These are phyloP conservation scores for Echiichthys vipera DNA, from an alignment of 2,797 vertebrate genomes.

Conservation along the genomic window DNA sequence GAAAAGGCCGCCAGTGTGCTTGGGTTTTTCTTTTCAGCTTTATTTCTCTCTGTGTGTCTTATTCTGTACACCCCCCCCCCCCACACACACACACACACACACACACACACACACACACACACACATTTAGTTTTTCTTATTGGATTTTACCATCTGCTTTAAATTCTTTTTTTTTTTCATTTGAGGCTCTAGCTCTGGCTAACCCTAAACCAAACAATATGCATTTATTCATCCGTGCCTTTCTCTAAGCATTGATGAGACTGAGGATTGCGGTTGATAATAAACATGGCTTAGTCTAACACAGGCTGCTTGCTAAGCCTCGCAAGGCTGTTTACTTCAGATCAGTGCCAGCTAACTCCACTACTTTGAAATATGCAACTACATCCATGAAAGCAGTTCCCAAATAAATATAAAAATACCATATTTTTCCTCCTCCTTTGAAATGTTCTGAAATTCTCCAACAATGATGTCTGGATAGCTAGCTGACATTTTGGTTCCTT, in stretches of 20 bases:
- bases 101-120: no score
- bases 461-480: conserved; percentile 38
- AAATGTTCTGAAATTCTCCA: conserved; percentile 51
- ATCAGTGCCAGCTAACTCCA: conserved; percentile 69
- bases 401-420: conserved; percentile 6
- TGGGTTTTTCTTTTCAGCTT: conserved; percentile 57
- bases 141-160: conserved; percentile 71
- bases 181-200: conserved; percentile 64
- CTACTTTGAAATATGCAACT: conserved; percentile 55
- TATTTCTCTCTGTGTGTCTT: conserved; percentile 5
- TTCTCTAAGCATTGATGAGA: conserved; percentile 77
- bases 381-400: conserved; percentile 34
- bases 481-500: conserved; percentile 63
- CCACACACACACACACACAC: no score
- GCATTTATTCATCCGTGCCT: conserved; percentile 73
- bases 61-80: conserved; percentile 10
- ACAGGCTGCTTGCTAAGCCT: conserved; percentile 73
- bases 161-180: conserved; percentile 67
- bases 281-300: conserved; percentile 74
- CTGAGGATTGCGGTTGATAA: conserved; percentile 73
- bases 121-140: conserved; percentile 55
- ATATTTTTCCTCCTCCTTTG: not conserved
- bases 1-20: conserved; percentile 62
- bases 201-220: conserved; percentile 75
- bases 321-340: conserved; percentile 69